Percentiles rank a stretch among this genome's conserved stretches.
phyloP scores from a whole-genome alignment of 2,888 invertebrate species.

The Pteria penguin region DNA sequence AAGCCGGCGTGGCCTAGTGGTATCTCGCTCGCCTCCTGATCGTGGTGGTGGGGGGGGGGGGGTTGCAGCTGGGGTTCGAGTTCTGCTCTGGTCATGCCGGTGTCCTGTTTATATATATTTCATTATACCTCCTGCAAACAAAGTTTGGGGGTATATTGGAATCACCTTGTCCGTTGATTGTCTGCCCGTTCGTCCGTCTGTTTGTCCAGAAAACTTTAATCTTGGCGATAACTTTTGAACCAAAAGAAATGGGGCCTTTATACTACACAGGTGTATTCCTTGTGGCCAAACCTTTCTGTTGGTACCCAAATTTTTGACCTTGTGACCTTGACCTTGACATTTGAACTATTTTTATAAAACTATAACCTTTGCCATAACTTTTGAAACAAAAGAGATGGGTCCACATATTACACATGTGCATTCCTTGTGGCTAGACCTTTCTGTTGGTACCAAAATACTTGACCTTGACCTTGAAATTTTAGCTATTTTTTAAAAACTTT shows the following conservation, averaged over 20 bases:
- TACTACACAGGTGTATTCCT: background rate
- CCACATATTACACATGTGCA: background rate
- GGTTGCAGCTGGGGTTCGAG: no score
- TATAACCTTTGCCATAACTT: background rate
- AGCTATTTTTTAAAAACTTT: background rate
- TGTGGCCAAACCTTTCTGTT: background rate
- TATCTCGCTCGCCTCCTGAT: no score
- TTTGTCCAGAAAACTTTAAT: background rate
- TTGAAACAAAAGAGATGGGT: background rate
- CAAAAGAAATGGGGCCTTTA: no score
- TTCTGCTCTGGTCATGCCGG: no score
- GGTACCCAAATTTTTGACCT: background rate
- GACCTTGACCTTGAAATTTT: background rate
- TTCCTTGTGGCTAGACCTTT: background rate
- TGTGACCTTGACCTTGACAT: background rate
- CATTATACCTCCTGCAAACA: background rate
- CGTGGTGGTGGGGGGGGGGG: no score
- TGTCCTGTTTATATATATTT: background rate
- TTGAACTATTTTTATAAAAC: background rate
- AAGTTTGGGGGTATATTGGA: background rate
- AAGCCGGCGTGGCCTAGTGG: no score
- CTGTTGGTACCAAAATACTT: background rate
- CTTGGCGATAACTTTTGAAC: background rate
- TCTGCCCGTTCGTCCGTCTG: background rate
- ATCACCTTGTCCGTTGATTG: background rate